Base-by-base conservation (phyloP, 2,113 vertebrate species). In the Kobus ellipsiprymnus region DNA sequence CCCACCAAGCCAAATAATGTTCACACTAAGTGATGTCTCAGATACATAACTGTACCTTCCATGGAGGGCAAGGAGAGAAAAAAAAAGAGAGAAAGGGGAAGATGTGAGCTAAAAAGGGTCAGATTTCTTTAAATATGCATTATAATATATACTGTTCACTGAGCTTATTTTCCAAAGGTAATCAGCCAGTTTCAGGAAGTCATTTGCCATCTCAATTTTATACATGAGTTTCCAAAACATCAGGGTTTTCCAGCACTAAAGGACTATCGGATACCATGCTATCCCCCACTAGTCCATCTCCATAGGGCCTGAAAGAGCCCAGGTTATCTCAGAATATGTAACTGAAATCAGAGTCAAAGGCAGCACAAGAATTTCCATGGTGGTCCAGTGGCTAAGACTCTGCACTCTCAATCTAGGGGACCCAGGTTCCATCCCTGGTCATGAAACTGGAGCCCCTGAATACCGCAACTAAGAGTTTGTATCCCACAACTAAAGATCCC, bases 11-110 rank as follows among this genome's bases (percentile, higher is more conserved):
- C 12, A 82, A 62, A 48, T 83, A 78, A 80, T 46, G 6, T 54
- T 95, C 46, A 60, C 11, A 30, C 19, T 85, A 54, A 81, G 13
- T 93, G 91, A 25, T 33, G n/a, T 55, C 50, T 93, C 74, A 90
- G 15, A 71, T 60, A 67, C 0, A n/a, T n/a, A 86, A 36, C 4
- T 50, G 1, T 30, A 71, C 44, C 5, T 62, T 93, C 64, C 88
- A 82, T 83, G 29, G 23, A 93, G 46, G 9, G 12, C 17, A 94
- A 71, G 19, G 16, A 92, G 23, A 46, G 25, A 36, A 83, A 59
- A 3, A 3, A 40, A 64, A 8, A 64, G 60, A 16, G 13, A 27
- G 29, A 64, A 30, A 40, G 5, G 44, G 14, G 3, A 27, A 83
- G n/a, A 67, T 4, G 36, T 55, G 10, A 81, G 14, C 21, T 5